phyloP scores from a whole-genome alignment of 2,797 vertebrate genomes.

The Coregonus sp. region DNA sequence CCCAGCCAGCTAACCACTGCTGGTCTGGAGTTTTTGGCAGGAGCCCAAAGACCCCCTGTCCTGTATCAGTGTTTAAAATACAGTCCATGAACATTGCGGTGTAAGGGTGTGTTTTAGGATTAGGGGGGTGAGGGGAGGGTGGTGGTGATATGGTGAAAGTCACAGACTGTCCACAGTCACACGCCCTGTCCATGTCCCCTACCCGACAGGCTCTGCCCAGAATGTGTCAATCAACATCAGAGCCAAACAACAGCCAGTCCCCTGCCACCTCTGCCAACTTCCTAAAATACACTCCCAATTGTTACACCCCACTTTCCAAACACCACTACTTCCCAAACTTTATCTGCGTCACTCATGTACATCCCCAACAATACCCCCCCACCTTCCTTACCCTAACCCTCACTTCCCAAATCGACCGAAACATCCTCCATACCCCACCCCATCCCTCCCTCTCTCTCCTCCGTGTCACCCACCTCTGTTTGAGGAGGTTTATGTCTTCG shows the following conservation, averaged over 20 bases:
- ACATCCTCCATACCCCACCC: not conserved
- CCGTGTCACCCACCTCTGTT: slow-evolving; percentile 80
- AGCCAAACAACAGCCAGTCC: not conserved
- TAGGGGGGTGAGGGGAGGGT: not conserved
- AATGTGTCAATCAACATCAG: not conserved
- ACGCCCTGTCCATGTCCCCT: not conserved
- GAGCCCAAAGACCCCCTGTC: not conserved
- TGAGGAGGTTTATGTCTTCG: slow-evolving; percentile 81
- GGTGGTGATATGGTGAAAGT: not conserved
- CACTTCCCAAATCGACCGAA: not conserved
- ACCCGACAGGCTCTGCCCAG: not conserved
- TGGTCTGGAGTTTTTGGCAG: slow-evolving; percentile 16
- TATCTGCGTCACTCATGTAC: not conserved
- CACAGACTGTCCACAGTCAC: slow-evolving; percentile 3
- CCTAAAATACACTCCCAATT: not conserved
- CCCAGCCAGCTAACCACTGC: slow-evolving; percentile 39
- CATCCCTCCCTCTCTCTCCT: not conserved
- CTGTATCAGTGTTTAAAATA: slow-evolving; percentile 16
- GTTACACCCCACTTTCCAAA: not conserved
- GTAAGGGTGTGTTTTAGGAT: not conserved
- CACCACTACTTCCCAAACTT: not conserved
- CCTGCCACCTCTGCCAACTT: not conserved
- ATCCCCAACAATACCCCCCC: not conserved
- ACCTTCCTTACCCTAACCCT: not conserved
- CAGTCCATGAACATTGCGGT: not conserved